These are phyloP conservation scores for Caenorhabditis angaria DNA, from an alignment of 2,888 invertebrate genomes.

Conservation along the genomic window DNA sequence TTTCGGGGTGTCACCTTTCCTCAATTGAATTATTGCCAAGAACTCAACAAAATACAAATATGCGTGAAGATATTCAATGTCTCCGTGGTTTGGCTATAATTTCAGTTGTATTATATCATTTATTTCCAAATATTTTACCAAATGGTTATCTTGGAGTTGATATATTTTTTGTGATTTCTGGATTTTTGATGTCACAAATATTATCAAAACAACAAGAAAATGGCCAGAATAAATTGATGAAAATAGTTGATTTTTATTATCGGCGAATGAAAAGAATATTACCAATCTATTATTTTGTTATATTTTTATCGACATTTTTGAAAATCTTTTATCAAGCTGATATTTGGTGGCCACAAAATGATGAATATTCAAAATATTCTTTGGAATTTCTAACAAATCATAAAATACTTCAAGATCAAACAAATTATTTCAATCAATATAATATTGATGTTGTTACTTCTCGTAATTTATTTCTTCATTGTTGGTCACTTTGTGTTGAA, in stretches of 20 bases:
- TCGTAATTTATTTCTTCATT: background rate
- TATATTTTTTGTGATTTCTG: constrained; percentile 13
- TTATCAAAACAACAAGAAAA: background rate
- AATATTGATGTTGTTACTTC: background rate
- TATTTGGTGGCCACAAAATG: constrained; percentile 4
- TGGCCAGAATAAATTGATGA: background rate
- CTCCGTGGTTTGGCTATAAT: constrained; percentile 22
- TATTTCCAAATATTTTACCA: constrained; percentile 11
- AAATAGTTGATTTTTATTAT: constrained; percentile 1
- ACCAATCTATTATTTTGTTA: constrained; percentile 13
- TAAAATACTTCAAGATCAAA: constrained; percentile 1
- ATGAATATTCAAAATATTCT: constrained; percentile 9
- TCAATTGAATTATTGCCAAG: too few species aligned
- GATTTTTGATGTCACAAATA: constrained; percentile 1
- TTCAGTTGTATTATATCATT: constrained; percentile 16
- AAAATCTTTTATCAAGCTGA: background rate
- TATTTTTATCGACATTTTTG: background rate
- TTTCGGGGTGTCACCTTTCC: too few species aligned
- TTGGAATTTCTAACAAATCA: constrained; percentile 13
- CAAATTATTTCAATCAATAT: constrained; percentile 7
- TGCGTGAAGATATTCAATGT: constrained; percentile 8
- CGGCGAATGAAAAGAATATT: constrained; percentile 12
- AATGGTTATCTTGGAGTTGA: constrained; percentile 32
- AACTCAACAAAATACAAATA: too few species aligned
- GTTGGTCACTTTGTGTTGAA: background rate